These are phyloP conservation scores for Pygmarrhopalites habei DNA, from an alignment of 1,140 invertebrate species.

Conservation along the genomic window DNA sequence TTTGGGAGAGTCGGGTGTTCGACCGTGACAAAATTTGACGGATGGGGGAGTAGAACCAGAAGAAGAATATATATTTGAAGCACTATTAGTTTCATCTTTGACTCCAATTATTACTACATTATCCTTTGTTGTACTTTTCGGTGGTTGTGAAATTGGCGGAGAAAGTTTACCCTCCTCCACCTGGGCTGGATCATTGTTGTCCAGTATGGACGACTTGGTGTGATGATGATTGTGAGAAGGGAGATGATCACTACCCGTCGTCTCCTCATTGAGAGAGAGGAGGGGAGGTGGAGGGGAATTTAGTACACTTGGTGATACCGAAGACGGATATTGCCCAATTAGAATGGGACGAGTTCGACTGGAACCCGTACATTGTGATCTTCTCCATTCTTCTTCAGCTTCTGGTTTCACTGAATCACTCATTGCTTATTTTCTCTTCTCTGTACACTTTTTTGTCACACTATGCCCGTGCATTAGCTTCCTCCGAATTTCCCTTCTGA, in stretches of 20 bases:
- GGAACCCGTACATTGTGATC: neutral
- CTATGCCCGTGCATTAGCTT: no score
- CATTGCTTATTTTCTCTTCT: neutral
- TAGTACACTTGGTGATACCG: neutral
- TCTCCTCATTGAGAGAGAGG: no score
- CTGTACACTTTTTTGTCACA: neutral
- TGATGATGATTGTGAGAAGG: neutral
- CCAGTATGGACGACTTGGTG: no score
- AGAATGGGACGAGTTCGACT: constrained; percentile 9
- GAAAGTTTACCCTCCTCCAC: no score
- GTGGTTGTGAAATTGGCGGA: constrained; percentile 1
- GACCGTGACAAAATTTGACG: neutral
- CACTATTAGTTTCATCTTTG: constrained; percentile 7
- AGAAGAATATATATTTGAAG: neutral
- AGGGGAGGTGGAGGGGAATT: no score
- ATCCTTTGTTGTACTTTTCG: constrained; percentile 7
- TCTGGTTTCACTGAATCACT: neutral
- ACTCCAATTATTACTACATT: neutral
- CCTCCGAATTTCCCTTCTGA: no score
- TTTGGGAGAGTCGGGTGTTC: constrained; percentile 1
- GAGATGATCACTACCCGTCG: no score
- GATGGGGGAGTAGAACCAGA: neutral
- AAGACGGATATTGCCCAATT: constrained; percentile 4
- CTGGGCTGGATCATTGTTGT: no score
- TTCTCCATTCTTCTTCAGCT: constrained; percentile 7